Conservation (phyloP, 2,113 vertebrate species). For the Microcebus griseorufus region DNA sequence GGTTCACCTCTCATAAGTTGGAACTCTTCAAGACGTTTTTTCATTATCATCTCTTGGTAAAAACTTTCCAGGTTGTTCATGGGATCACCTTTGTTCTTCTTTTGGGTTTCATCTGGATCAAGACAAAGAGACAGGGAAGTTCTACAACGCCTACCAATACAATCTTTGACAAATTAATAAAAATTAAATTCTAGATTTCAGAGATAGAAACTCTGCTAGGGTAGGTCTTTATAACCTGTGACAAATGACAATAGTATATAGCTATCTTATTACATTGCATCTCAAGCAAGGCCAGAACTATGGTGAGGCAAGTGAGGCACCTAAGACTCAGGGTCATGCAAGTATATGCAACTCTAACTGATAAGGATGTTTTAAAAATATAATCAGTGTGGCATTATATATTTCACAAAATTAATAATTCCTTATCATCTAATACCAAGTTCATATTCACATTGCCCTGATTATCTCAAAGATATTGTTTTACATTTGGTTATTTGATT, state of each 20-base stretch:
- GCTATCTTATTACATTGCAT: conserved; percentile 28
- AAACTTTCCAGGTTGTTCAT: conserved; percentile 86
- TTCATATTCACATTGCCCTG: conserved; percentile 35
- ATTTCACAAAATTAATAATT: conserved; percentile 53
- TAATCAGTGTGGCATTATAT: conserved; percentile 43
- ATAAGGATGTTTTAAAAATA: conserved; percentile 46
- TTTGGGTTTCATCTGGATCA: conserved; percentile 84
- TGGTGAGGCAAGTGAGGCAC: neutral
- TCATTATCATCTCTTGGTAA: conserved; percentile 84
- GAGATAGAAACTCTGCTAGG: conserved; percentile 1
- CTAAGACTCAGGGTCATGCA: conserved; percentile 8
- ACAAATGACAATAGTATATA: conserved; percentile 44
- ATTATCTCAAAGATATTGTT: conserved; percentile 37
- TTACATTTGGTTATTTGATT: conserved; percentile 37
- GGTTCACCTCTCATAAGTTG: conserved; percentile 71
- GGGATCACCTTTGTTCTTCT: conserved; percentile 82
- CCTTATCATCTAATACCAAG: neutral
- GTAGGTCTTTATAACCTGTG: conserved; percentile 2
- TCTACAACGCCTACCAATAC: conserved; percentile 68
- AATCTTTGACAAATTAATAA: conserved; percentile 60
- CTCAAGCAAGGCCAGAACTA: neutral
- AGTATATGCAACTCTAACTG: conserved; percentile 32
- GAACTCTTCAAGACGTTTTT: conserved; percentile 75
- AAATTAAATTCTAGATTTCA: conserved; percentile 56
- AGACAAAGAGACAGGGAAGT: conserved; percentile 79